phyloP scores from a whole-genome alignment of 2,888 invertebrate species.

The Caenorhabditis virilis region DNA sequence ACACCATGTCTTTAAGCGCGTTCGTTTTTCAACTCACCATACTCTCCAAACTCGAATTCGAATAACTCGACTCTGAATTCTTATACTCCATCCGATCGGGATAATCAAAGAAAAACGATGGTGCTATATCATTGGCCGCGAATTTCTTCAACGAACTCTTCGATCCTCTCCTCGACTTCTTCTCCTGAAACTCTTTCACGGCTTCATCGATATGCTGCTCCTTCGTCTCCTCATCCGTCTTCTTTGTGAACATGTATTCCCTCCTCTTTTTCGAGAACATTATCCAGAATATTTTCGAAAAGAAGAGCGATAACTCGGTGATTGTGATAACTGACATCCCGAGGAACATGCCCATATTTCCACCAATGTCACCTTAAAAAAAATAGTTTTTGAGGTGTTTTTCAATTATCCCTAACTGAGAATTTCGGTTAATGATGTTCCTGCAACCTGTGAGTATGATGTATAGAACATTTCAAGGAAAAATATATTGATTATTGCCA shows the following conservation, averaged over 20 bases:
- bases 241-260: conserved; percentile 52
- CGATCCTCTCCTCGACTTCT: conserved; percentile 26
- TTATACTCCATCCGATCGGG: neutral
- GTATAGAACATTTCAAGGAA: conserved; percentile 63
- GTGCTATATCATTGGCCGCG: too few relatives aligned
- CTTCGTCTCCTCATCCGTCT: conserved; percentile 34
- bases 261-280: conserved; percentile 51
- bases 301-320: conserved; percentile 58
- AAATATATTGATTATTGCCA: conserved; percentile 60
- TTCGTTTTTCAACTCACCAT: conserved; percentile 18
- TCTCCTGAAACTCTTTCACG: conserved; percentile 32
- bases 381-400: neutral
- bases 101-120: neutral
- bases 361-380: conserved; percentile 62
- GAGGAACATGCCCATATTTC: conserved; percentile 67
- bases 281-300: conserved; percentile 63
- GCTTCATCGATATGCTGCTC: conserved; percentile 34
- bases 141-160: too few relatives aligned
- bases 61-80: conserved; percentile 13
- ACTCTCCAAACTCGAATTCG: conserved; percentile 27
- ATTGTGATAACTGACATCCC: conserved; percentile 66
- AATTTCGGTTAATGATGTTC: conserved; percentile 50
- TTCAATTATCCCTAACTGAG: conserved; percentile 8
- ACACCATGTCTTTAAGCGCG: too few relatives aligned
- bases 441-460: conserved; percentile 60